Base-by-base conservation (phyloP, 1,140 invertebrate species). In the Apis laboriosa region DNA sequence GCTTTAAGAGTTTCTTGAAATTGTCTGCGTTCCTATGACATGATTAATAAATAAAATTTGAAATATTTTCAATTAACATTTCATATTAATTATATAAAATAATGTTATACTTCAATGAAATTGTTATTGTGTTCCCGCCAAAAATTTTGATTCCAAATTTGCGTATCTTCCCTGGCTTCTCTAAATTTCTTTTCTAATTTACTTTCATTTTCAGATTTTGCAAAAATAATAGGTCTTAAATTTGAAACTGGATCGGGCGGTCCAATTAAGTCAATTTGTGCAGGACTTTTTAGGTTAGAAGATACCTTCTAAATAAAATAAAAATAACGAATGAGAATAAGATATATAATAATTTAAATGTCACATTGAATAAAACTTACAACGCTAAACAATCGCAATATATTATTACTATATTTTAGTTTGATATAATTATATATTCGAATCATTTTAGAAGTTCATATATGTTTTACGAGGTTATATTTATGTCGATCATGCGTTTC, bases 61-160 rank as follows among this genome's bases (percentile, higher is more conserved):
- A 70, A 21, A 49, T 3, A 51, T 24, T 43, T 43, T 43, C 34
- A 43, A 43, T 43, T 43, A 43, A 43, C 34, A 28, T 66, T 61
- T 51, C 1, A 21, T 67, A 49, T 66, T 1, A 12, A 81, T 53
- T 61, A 9, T 34, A 56, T 17, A 72, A 80, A 72, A 63, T 56
- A 66, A 15, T 21, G 19, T 51, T 87, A 58, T 92, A 96, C 96
- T 89, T 95, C 88, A 76, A 94, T 95, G 91, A 97, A 97, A 72
- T 94, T 95, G 67, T 94, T 94, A 92, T 98, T 98, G 88, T 98
- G 97, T 80, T 95, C 94, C 13, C 93, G 94, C 97, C 97, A 98
- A 93, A 98, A 98, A 75, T 95, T 93, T 88, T 97, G 96, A 92
- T 98, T 97, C 97, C 97, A 98, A 82, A 95, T 92, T 87, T 97